These are phyloP conservation scores for Schrankia costaestrigalis DNA, from an alignment of 2,888 invertebrate species.

Conservation along the genomic window DNA sequence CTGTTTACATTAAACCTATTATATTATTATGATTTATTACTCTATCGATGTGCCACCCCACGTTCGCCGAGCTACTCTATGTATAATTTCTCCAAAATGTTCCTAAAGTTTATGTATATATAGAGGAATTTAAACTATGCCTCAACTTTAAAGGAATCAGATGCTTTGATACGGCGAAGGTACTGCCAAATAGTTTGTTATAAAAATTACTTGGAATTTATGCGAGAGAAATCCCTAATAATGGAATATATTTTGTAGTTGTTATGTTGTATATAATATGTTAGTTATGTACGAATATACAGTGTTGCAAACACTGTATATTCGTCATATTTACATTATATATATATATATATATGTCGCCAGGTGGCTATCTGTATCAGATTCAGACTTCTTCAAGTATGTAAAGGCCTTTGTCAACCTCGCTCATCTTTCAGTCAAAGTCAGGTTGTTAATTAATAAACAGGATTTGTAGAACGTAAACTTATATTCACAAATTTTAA, in stretches of 20 bases:
- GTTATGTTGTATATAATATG: background rate
- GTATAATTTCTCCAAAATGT: conserved; percentile 64
- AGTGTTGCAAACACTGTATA: no score
- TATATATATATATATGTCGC: no score
- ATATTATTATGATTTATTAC: conserved; percentile 76
- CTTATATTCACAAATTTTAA: no score
- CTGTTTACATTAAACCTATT: conserved; percentile 73
- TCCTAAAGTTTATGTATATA: conserved; percentile 57
- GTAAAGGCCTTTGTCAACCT: no score
- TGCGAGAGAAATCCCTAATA: conserved; percentile 14
- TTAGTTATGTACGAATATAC: background rate
- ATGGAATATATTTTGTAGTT: conserved; percentile 22
- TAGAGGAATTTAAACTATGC: conserved; percentile 69
- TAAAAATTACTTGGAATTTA: conserved; percentile 30
- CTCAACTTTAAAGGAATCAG: conserved; percentile 57
- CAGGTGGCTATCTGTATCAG: no score
- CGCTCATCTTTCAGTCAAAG: no score
- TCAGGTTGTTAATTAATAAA: no score
- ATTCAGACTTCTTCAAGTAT: no score
- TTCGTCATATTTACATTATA: no score
- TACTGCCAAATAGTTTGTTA: conserved; percentile 30
- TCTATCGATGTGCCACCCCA: conserved; percentile 64
- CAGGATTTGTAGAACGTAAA: no score
- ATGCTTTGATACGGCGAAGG: conserved; percentile 61
- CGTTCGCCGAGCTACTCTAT: conserved; percentile 39